Conservation (phyloP, 53 echinoderm and acorn worm species). For the Mesocentrotus franciscanus region DNA sequence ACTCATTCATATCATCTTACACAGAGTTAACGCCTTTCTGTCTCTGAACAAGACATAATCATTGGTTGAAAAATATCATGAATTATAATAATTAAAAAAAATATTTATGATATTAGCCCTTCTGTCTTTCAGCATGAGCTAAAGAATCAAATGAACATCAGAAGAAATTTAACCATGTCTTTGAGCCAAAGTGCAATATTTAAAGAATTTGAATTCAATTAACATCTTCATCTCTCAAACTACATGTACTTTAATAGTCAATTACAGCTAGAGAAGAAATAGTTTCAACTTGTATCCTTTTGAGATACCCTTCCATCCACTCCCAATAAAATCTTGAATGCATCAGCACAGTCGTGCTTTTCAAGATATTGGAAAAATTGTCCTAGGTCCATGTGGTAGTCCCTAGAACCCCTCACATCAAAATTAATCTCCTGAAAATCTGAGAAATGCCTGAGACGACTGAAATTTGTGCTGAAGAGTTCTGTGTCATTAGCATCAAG, state of each 20-base stretch:
- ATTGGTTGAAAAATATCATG: too few relatives aligned
- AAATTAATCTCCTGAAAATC: constrained; percentile 93
- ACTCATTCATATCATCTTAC: too few relatives aligned
- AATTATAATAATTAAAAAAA: too few relatives aligned
- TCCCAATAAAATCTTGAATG: constrained; percentile 91
- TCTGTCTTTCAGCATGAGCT: neutral
- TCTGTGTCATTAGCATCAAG: constrained; percentile 63
- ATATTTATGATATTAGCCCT: too few relatives aligned
- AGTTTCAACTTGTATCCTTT: constrained; percentile 54
- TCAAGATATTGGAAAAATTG: constrained; percentile 88
- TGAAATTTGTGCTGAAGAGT: constrained; percentile 53
- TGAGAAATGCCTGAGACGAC: constrained; percentile 66
- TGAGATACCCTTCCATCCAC: constrained; percentile 89
- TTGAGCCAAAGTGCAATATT: neutral
- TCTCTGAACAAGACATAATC: too few relatives aligned
- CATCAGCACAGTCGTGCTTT: constrained; percentile 78
- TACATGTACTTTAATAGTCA: neutral
- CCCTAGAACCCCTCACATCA: constrained; percentile 86
- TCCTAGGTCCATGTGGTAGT: constrained; percentile 98
- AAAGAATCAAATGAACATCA: neutral
- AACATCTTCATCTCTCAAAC: neutral
- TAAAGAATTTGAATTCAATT: too few relatives aligned
- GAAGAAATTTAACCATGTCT: neutral
- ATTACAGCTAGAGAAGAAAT: neutral
- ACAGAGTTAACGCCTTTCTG: too few relatives aligned